Conservation (phyloP, 2,888 invertebrate species). For the Ptycholaimellus sp. region DNA sequence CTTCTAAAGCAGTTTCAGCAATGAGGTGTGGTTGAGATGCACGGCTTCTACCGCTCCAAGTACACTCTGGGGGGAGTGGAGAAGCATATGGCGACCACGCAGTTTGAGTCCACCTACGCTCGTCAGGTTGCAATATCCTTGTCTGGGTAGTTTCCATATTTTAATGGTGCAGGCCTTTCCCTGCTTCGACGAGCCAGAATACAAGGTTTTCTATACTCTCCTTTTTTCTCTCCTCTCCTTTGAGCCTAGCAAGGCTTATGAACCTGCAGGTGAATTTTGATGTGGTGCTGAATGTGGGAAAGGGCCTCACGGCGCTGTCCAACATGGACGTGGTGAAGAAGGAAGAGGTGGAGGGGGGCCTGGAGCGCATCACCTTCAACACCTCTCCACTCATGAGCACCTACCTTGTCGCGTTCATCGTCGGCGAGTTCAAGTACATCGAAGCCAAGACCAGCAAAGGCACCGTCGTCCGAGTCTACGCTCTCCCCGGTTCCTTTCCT, state of each 20-base stretch:
- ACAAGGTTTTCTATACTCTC: too few species aligned
- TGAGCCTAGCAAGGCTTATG: too few species aligned
- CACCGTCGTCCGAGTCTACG: conserved; percentile 41
- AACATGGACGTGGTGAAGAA: conserved; percentile 90
- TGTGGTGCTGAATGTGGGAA: conserved; percentile 53
- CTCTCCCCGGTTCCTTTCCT: conserved; percentile 40
- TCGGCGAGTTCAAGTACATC: conserved; percentile 80
- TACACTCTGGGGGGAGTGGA: conserved; percentile 34
- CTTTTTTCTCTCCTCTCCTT: too few species aligned
- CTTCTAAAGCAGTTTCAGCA: too few species aligned
- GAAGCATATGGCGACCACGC: conserved; percentile 31
- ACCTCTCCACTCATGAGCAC: conserved; percentile 80
- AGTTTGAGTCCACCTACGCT: conserved; percentile 33
- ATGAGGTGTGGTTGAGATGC: too few species aligned
- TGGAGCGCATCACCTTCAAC: conserved; percentile 44
- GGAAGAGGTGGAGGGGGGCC: conserved; percentile 23
- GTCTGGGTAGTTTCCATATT: too few species aligned
- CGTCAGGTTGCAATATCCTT: too few species aligned
- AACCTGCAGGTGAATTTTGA: conserved; percentile 54
- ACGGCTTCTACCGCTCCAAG: conserved; percentile 65
- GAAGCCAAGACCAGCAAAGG: conserved; percentile 38
- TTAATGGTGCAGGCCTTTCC: too few species aligned
- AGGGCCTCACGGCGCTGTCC: conserved; percentile 55
- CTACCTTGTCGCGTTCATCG: conserved; percentile 70
- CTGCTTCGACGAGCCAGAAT: conserved; percentile 62